Conservation (phyloP, 2,113 vertebrate genomes). For the Corythoichthys intestinalis region DNA sequence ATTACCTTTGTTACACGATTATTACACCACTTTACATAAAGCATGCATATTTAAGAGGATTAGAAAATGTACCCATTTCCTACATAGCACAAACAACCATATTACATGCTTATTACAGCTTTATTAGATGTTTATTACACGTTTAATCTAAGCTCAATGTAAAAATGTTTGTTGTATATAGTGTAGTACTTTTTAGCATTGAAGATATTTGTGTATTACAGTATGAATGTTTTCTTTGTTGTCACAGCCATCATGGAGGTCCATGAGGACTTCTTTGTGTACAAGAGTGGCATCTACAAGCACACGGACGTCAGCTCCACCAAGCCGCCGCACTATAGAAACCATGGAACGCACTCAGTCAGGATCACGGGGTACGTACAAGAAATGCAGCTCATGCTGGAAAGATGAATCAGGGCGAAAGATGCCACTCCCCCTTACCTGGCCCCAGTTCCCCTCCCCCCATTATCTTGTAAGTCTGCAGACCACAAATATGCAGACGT, state of each 20-base stretch:
- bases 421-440: constrained; percentile 40
- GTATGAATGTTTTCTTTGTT: constrained; percentile 10
- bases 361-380: constrained; percentile 87
- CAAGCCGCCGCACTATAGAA: constrained; percentile 76
- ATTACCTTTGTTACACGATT: too few relatives aligned
- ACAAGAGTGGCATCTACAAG: constrained; percentile 86
- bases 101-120: too few relatives aligned
- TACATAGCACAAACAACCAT: too few relatives aligned
- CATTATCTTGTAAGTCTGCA: constrained; percentile 30
- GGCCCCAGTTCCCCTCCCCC: constrained; percentile 6
- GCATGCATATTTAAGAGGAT: not conserved
- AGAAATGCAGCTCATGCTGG: not conserved
- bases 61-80: too few relatives aligned
- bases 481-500: constrained; percentile 62
- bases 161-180: too few relatives aligned
- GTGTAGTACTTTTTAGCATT: too few relatives aligned
- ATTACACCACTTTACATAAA: not conserved
- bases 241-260: constrained; percentile 92
- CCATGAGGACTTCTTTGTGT: constrained; percentile 95
- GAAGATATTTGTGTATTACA: not conserved
- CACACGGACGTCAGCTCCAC: constrained; percentile 80
- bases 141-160: too few relatives aligned
- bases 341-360: constrained; percentile 90
- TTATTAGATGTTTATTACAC: too few relatives aligned
- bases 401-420: constrained; percentile 21